phyloP scores from a whole-genome alignment of 2,888 invertebrate genomes.

The Melinopterus prodromus region DNA sequence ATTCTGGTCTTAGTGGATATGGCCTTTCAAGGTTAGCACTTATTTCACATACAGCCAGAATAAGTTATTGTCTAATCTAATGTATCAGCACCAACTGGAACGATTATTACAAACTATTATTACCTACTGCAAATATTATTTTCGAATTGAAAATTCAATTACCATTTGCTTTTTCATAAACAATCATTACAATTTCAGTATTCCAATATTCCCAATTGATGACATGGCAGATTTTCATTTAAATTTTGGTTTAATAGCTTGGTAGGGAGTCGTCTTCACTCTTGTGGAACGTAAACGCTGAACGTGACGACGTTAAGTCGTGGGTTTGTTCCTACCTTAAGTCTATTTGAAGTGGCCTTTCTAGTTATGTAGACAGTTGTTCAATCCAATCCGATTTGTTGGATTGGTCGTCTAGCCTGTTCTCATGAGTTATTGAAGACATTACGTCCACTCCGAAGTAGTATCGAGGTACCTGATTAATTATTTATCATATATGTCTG shows the following conservation, averaged over 20 bases:
- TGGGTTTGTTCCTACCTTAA: background rate
- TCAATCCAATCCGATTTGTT: background rate
- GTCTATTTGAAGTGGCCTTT: background rate
- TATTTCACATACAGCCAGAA: no score
- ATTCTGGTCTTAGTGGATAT: no score
- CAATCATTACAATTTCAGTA: background rate
- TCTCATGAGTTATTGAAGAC: no score
- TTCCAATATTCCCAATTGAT: background rate
- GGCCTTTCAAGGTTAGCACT: no score
- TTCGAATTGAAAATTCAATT: background rate
- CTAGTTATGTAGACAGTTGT: background rate
- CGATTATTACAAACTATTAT: background rate
- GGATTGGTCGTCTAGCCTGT: background rate
- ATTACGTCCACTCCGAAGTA: no score
- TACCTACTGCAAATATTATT: background rate
- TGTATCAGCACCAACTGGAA: no score
- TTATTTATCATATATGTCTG: no score
- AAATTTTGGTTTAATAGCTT: background rate
- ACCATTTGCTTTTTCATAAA: background rate
- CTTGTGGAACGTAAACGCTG: background rate
- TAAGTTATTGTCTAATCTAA: no score
- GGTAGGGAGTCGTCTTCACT: background rate
- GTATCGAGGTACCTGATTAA: no score
- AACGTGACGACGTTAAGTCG: background rate
- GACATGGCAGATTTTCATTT: background rate